Evolutionary conservation across 53 echinoderm and acorn worm species (phyloP), one percentile per base, ranked within the genome.

Genomic region (Henricia sp.): DNA sequence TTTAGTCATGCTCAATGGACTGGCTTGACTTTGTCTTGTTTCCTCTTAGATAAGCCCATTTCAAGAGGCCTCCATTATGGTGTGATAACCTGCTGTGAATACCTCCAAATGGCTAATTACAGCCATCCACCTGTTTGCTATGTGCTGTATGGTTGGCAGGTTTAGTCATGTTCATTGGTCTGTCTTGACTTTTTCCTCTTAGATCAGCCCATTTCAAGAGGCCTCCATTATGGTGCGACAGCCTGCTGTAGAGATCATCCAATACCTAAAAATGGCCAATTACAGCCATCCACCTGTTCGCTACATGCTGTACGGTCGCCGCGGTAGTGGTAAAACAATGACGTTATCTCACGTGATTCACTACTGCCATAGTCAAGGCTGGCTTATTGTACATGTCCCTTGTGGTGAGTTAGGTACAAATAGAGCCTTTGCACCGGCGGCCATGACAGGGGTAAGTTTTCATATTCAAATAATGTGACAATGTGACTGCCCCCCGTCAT

Each of bases 281-380:
- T 92, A 80, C 54, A 84, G 82, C 56, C 85, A 94, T 58, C 90
- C 94, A 12, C 88, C 99, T 1, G 63, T 90, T 36, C 90, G 90
- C 35, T 94, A 94, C 44, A 82, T 94, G 34, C 52, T 97, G 72
- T 97, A 89, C 57, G 97, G 97, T 3, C 48, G 77, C 30, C 80
- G 53, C 33, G 97, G 97, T 1, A 92, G 92, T 33, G 97, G 97
- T n/a, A 97, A 97, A 53, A 94, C 97, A 26, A 88, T 91, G 73
- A 69, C 83, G 1, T 43, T 97, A 37, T 90, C 72, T 71, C 97
- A 97, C 43, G 21, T 94, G 2, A 90, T 94, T 21, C 97, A 97
- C 88, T 90, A 85, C 84, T 97, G 97, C 58, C 86, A 88, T 16
- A 88, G 30, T 55, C 92, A 94, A 62, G 92, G 86, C 8, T 97